Evolutionary conservation across 2,113 vertebrate species (phyloP).

Genomic region (Cyprinodon brontotheroides): DNA sequence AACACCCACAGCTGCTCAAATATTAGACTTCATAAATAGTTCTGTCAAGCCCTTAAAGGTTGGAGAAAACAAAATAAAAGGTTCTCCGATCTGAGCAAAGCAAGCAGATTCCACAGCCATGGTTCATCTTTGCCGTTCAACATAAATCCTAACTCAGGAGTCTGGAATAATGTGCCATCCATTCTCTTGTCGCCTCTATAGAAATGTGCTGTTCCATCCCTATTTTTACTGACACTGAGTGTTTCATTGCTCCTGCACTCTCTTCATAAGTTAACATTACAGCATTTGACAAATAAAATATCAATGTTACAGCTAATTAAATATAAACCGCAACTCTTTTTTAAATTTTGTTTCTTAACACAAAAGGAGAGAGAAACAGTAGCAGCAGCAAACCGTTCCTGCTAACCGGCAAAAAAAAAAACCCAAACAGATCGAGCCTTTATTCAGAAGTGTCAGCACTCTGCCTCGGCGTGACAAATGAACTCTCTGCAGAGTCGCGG

Average conservation of each 20-base stretch:
- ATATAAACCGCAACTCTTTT: neutral
- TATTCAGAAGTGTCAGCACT: slow-evolving; percentile 34
- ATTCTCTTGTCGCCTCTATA: neutral
- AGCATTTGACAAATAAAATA: neutral
- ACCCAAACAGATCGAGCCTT: slow-evolving; percentile 3
- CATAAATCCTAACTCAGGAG: neutral
- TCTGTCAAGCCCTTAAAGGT: slow-evolving; percentile 38
- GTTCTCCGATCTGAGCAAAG: slow-evolving; percentile 21
- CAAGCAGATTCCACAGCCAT: slow-evolving; percentile 20
- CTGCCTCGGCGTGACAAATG: slow-evolving; percentile 63
- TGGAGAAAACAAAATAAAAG: slow-evolving; percentile 43
- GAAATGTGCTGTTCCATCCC: neutral
- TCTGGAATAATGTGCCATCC: neutral
- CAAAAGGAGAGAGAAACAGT: neutral
- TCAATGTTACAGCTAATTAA: neutral
- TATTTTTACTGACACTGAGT: neutral
- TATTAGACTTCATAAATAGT: slow-evolving; percentile 52
- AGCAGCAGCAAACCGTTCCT: neutral
- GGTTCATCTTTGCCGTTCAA: slow-evolving; percentile 2
- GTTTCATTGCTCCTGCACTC: too few species aligned
- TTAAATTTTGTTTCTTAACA: neutral
- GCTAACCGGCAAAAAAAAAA: neutral
- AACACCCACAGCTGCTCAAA: slow-evolving; percentile 34
- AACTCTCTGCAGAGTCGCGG: slow-evolving; percentile 32
- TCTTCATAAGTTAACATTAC: too few species aligned